phyloP scores from a whole-genome alignment of 2,797 vertebrate genomes.

The Ispidina picta region DNA sequence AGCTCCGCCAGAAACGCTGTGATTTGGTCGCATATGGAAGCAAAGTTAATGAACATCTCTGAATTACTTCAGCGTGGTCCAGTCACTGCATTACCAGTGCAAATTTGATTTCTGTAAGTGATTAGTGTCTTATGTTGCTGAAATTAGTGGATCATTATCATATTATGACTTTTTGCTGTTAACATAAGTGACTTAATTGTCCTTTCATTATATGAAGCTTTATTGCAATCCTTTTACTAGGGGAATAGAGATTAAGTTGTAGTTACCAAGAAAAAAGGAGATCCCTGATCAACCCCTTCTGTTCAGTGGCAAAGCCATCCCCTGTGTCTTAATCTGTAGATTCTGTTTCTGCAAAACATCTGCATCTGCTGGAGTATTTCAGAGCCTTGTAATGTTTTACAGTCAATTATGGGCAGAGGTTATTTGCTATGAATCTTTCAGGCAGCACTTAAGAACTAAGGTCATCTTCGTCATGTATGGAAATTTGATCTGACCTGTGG shows the following conservation, averaged over 20 bases:
- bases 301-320: neutral
- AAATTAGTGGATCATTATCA: conserved; percentile 44
- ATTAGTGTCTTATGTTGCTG: conserved; percentile 18
- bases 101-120: conserved; percentile 30
- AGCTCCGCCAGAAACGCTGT: rapidly evolving
- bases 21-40: neutral
- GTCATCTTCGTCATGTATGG: neutral
- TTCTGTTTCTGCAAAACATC: neutral
- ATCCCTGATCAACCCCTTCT: neutral
- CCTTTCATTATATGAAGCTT: neutral
- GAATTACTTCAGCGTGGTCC: neutral
- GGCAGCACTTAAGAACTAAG: neutral
- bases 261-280: neutral
- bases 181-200: conserved; percentile 21
- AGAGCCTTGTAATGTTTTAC: neutral
- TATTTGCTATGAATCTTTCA: neutral
- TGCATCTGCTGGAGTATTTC: neutral
- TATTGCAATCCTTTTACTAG: neutral
- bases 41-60: neutral
- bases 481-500: neutral
- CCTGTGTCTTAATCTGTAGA: neutral
- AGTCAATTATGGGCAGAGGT: neutral
- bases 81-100: neutral
- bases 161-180: conserved; percentile 9
- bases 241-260: neutral